Evolutionary conservation across 2,113 vertebrate genomes (phyloP).

Genomic region (Pyxicephalus adspersus): DNA sequence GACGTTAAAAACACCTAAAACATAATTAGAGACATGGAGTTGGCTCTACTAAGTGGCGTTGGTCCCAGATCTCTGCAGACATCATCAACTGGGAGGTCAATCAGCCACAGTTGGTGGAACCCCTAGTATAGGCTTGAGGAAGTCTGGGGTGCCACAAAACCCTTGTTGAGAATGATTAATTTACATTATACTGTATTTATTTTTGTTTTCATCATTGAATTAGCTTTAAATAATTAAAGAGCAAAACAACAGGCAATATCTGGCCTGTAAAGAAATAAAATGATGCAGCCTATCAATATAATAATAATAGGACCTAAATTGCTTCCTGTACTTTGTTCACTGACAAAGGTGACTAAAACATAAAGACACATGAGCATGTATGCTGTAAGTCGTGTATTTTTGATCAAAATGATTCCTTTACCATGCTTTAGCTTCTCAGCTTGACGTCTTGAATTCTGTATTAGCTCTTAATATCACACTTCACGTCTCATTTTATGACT

Average conservation of each 20-base stretch:
- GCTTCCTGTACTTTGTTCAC: background rate
- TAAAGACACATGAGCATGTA: background rate
- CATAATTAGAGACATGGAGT: too few relatives aligned
- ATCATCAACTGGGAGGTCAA: too few relatives aligned
- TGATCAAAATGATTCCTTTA: slow-evolving; percentile 10
- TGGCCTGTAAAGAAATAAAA: background rate
- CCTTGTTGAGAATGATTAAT: too few relatives aligned
- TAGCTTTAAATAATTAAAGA: too few relatives aligned
- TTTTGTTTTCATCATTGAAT: too few relatives aligned
- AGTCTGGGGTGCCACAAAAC: too few relatives aligned
- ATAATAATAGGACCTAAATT: background rate
- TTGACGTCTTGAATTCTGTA: slow-evolving; percentile 11
- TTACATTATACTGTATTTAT: too few relatives aligned
- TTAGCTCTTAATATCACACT: slow-evolving; percentile 18
- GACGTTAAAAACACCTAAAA: too few relatives aligned
- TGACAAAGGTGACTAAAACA: background rate
- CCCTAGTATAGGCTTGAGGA: too few relatives aligned
- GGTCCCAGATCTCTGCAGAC: too few relatives aligned
- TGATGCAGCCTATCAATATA: background rate
- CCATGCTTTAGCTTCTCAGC: slow-evolving; percentile 5
- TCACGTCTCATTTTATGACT: slow-evolving; percentile 41
- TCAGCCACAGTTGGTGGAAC: too few relatives aligned
- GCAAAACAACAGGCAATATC: background rate
- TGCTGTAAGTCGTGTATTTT: background rate
- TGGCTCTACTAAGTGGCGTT: too few relatives aligned